A percentile compares a stretch with the other conserved stretches of the same genome.
Evolutionary conservation across 2,888 invertebrate species (phyloP).

Genomic region (Lacanobia oleracea): DNA sequence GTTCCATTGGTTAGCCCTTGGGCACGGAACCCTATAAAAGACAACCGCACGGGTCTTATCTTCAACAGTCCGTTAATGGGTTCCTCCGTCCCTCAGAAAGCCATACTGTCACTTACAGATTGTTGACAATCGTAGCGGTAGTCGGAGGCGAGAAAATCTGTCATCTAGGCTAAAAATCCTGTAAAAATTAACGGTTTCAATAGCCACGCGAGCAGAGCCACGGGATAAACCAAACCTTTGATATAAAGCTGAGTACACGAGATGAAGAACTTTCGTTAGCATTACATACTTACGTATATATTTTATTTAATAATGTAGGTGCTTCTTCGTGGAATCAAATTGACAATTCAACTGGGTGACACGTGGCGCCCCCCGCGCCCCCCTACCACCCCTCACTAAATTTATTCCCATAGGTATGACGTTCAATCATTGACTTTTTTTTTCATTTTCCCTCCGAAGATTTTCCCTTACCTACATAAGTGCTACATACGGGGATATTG

Average conservation of each 20-base stretch:
- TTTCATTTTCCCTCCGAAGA: constrained; percentile 68
- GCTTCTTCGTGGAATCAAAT: constrained; percentile 77
- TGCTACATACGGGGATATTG: constrained; percentile 61
- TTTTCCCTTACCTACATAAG: constrained; percentile 67
- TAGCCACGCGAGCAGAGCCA: too few relatives aligned
- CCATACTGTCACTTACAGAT: background rate
- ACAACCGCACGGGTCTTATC: too few relatives aligned
- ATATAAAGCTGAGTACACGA: constrained; percentile 17
- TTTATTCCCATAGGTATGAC: constrained; percentile 89
- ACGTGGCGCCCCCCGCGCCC: constrained; percentile 80
- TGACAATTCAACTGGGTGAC: constrained; percentile 83
- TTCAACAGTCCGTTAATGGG: background rate
- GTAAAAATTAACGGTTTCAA: too few relatives aligned
- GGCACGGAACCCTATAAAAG: too few relatives aligned
- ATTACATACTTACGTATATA: constrained; percentile 42
- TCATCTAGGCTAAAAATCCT: too few relatives aligned
- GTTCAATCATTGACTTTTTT: constrained; percentile 87
- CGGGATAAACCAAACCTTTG: constrained; percentile 11
- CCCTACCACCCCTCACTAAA: constrained; percentile 75
- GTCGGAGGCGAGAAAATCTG: background rate
- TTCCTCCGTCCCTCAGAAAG: background rate
- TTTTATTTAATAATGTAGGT: constrained; percentile 68
- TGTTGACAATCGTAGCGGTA: too few relatives aligned
- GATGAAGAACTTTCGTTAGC: constrained; percentile 55
- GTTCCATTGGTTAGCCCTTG: too few relatives aligned